phyloP scores from a whole-genome alignment of 1,140 invertebrate species.

The Orchestia grillus region DNA sequence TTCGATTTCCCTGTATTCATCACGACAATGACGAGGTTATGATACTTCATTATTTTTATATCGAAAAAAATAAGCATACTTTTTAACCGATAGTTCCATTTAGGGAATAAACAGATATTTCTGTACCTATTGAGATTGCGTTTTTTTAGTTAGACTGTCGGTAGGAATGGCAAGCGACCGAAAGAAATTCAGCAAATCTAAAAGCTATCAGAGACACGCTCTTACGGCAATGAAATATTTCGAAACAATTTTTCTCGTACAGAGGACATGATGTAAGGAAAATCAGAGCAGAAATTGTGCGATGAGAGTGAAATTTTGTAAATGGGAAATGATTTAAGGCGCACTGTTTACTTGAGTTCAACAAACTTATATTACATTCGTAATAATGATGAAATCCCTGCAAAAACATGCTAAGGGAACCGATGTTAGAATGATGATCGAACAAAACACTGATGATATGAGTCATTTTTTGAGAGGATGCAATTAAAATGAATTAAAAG shows the following conservation, averaged over 20 bases:
- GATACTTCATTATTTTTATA: too few relatives aligned
- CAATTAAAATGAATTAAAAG: neutral
- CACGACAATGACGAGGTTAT: too few relatives aligned
- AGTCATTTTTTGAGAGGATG: neutral
- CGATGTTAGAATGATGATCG: neutral
- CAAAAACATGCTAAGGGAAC: neutral
- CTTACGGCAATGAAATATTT: neutral
- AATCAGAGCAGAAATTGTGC: neutral
- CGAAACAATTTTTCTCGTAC: neutral
- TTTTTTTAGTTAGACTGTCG: neutral
- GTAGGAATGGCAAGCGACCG: neutral
- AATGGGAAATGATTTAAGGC: neutral
- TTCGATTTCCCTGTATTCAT: too few relatives aligned
- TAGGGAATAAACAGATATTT: too few relatives aligned
- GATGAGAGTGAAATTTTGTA: neutral
- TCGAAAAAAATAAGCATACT: too few relatives aligned
- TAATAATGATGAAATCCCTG: neutral
- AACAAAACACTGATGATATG: neutral
- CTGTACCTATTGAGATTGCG: neutral
- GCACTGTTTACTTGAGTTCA: neutral
- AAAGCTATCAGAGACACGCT: neutral
- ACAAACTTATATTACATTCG: neutral
- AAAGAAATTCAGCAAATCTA: neutral
- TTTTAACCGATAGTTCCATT: too few relatives aligned
- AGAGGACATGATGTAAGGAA: neutral